Percentiles rank a stretch among this genome's conserved stretches.
Conservation (phyloP, 1,140 invertebrate species). For the Homalodisca vitripennis region DNA sequence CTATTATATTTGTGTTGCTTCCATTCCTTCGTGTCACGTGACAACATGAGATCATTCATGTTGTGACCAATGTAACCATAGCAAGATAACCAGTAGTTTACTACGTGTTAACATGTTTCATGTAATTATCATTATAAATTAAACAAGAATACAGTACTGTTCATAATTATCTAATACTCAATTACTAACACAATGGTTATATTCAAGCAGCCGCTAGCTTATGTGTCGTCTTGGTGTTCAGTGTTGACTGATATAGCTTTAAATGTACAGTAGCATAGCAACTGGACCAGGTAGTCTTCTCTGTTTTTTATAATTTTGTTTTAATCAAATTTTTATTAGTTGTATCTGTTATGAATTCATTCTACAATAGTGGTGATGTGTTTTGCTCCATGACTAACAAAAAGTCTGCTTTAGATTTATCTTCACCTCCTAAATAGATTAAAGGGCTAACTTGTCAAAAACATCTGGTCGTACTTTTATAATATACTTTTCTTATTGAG, state of each 20-base stretch:
- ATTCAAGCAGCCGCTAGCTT: slow-evolving; percentile 9
- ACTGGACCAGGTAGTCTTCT: not conserved
- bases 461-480: not conserved
- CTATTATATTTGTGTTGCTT: too few species aligned
- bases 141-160: too few species aligned
- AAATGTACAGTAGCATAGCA: slow-evolving; percentile 15
- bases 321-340: not conserved
- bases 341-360: not conserved
- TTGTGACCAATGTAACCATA: too few species aligned
- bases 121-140: too few species aligned
- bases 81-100: too few species aligned
- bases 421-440: slow-evolving; percentile 2
- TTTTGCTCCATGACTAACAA: not conserved
- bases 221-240: slow-evolving; percentile 6
- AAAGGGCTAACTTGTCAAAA: not conserved
- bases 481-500: not conserved
- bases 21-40: too few species aligned
- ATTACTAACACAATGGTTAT: too few species aligned
- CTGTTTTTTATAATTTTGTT: not conserved
- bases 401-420: not conserved
- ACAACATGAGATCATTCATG: too few species aligned
- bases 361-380: not conserved
- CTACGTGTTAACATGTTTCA: too few species aligned
- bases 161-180: too few species aligned
- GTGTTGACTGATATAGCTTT: slow-evolving; percentile 25